These are phyloP conservation scores for Phyllotis vaccarum DNA, from an alignment of 2,797 vertebrate genomes.

Conservation along the genomic window DNA sequence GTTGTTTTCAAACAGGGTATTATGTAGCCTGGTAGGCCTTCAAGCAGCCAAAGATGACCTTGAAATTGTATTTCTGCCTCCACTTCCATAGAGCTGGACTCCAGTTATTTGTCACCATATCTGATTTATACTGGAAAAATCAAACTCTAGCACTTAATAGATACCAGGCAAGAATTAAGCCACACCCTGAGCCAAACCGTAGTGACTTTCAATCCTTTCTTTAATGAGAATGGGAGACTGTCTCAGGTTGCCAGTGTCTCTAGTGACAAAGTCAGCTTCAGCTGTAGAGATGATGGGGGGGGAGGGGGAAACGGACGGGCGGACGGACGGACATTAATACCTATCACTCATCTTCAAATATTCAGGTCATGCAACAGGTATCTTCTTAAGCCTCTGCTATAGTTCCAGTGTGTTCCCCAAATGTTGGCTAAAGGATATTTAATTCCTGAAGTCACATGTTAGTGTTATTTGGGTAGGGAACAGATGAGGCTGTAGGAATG, in stretches of 20 bases:
- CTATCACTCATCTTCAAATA: neutral
- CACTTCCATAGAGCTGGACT: neutral
- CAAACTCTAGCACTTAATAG: neutral
- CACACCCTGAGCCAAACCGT: neutral
- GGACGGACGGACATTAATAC: neutral
- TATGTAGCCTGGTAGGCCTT: neutral
- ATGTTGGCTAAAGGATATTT: neutral
- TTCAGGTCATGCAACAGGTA: neutral
- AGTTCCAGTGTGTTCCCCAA: neutral
- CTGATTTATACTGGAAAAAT: neutral
- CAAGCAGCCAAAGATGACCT: neutral
- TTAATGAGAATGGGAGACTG: neutral
- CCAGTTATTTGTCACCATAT: neutral
- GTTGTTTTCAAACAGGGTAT: neutral
- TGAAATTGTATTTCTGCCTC: neutral
- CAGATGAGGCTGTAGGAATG: no score
- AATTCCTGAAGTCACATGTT: neutral
- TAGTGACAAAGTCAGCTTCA: neutral
- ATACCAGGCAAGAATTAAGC: neutral
- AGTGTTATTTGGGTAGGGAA: neutral
- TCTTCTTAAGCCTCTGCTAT: neutral
- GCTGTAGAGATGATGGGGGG: no score
- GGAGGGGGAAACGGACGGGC: no score
- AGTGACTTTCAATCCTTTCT: neutral
- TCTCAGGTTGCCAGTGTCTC: neutral